Percentiles rank a stretch among this genome's conserved stretches.
phyloP scores from a whole-genome alignment of 64 coral and sea anemone species.

The Dendrophyllia cribrosa region DNA sequence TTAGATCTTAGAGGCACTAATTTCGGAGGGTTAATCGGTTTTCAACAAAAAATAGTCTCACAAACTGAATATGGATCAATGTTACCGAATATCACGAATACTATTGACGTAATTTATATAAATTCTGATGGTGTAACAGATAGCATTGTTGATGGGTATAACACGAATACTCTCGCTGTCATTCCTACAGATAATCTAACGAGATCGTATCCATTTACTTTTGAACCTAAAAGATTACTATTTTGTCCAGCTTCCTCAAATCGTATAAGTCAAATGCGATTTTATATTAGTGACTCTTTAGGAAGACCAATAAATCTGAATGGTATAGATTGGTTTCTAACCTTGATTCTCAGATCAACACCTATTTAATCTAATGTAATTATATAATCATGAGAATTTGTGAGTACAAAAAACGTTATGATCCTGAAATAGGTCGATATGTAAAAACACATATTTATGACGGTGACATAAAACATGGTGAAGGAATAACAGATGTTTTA shows the following conservation, averaged over 20 bases:
- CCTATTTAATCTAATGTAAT: too few species aligned
- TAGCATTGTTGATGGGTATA: slow-evolving; percentile 8
- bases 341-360: too few species aligned
- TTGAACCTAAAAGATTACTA: not conserved
- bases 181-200: slow-evolving; percentile 3
- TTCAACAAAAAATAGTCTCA: slow-evolving; percentile 5
- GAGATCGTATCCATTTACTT: not conserved
- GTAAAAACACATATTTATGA: too few species aligned
- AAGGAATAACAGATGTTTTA: too few species aligned
- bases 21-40: slow-evolving; percentile 29
- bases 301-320: too few species aligned
- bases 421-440: too few species aligned
- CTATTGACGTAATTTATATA: slow-evolving; percentile 38
- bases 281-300: too few species aligned
- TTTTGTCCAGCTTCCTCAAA: too few species aligned
- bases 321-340: slow-evolving; percentile 22
- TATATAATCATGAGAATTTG: too few species aligned
- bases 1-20: slow-evolving; percentile 12
- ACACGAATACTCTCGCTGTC: slow-evolving; percentile 31
- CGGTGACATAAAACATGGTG: too few species aligned
- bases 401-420: too few species aligned
- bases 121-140: not conserved
- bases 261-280: too few species aligned
- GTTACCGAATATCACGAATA: slow-evolving; percentile 62
- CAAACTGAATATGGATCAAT: not conserved